Evolutionary conservation across 2,888 invertebrate genomes (phyloP).

Genomic region (Ametastegia equiseti): DNA sequence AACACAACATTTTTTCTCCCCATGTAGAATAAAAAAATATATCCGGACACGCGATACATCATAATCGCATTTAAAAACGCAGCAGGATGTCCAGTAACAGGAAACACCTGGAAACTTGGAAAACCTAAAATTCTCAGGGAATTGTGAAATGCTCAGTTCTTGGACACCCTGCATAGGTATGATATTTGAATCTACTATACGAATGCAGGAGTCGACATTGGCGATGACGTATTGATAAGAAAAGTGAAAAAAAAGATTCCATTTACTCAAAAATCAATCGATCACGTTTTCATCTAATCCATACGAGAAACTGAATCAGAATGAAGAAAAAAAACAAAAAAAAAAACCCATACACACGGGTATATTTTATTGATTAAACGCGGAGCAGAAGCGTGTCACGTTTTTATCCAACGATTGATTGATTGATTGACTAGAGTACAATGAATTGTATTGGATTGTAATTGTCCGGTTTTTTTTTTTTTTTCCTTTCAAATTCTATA

Average conservation of each 20-base stretch:
- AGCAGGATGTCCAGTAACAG: too few species aligned
- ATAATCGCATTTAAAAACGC: too few species aligned
- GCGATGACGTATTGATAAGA: background rate
- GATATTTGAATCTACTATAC: too few species aligned
- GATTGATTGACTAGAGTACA: background rate
- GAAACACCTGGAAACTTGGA: too few species aligned
- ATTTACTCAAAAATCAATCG: conserved; percentile 6
- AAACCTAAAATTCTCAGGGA: too few species aligned
- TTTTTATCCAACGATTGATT: conserved; percentile 13
- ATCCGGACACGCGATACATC: conserved; percentile 6
- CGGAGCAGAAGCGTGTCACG: background rate
- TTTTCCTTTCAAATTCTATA: background rate
- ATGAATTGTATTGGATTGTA: background rate
- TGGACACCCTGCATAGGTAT: too few species aligned
- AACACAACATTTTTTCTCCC: background rate
- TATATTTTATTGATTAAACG: background rate
- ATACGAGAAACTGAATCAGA: background rate
- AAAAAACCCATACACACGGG: background rate
- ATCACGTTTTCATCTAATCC: background rate
- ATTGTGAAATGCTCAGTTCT: too few species aligned
- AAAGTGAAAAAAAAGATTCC: background rate
- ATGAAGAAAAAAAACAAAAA: background rate
- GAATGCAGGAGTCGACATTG: too few species aligned
- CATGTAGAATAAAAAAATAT: background rate
- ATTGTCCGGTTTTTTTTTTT: background rate